phyloP scores from a whole-genome alignment of 2,113 vertebrate species.

The Lagenorhynchus albirostris region DNA sequence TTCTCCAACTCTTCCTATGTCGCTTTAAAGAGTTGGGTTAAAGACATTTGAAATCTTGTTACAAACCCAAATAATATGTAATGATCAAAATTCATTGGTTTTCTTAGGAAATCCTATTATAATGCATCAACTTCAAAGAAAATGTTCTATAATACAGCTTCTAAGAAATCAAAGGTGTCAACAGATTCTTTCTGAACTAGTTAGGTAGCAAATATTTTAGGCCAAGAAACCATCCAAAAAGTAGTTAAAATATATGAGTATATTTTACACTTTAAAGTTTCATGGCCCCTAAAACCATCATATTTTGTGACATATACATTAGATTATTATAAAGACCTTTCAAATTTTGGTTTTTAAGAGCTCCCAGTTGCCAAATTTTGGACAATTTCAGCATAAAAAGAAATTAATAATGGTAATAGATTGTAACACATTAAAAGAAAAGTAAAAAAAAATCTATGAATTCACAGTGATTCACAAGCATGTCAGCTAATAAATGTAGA shows the following conservation, averaged over 20 bases:
- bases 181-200: conserved; percentile 12
- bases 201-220: neutral
- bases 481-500: neutral
- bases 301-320: neutral
- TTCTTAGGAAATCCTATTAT: neutral
- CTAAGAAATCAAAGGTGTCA: conserved; percentile 55
- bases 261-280: neutral
- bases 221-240: neutral
- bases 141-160: neutral
- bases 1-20: neutral
- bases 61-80: neutral
- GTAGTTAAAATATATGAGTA: neutral
- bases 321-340: conserved; percentile 23
- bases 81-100: conserved; percentile 25
- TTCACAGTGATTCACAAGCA: neutral
- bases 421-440: neutral
- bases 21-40: neutral
- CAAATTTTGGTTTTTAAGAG: neutral
- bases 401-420: neutral
- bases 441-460: neutral
- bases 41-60: conserved; percentile 12
- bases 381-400: neutral
- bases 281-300: neutral
- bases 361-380: neutral
- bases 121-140: conserved; percentile 37